Evolutionary conservation across 1,140 invertebrate genomes (phyloP).

Genomic region (fruit fly (Drosophila melanogaster)): Release_6_plus_ISO1_MT NT_033779.5:3102501-3103000

Average conservation of each 20-base stretch:
- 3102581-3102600: constrained; percentile 71
- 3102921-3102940: constrained; percentile 11
- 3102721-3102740: background rate
- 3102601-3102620: constrained; percentile 66
- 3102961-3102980: constrained; percentile 6
- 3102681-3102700: constrained; percentile 14
- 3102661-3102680: constrained; percentile 18
- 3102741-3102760: constrained; percentile 29
- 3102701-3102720: background rate
- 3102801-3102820: background rate
- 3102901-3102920: constrained; percentile 6
- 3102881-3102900: constrained; percentile 5
- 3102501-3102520: constrained; percentile 48
- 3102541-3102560: constrained; percentile 61
- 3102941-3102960: constrained; percentile 24
- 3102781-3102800: background rate
- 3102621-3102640: constrained; percentile 29
- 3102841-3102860: background rate
- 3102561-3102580: constrained; percentile 59
- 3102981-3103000: constrained; percentile 5
- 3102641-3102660: constrained; percentile 39
- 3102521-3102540: constrained; percentile 50
- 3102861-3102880: background rate
- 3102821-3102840: background rate
- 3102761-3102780: background rate